Evolutionary conservation across 2,888 invertebrate species (phyloP).

Genomic region (Synergus itoensis): DNA sequence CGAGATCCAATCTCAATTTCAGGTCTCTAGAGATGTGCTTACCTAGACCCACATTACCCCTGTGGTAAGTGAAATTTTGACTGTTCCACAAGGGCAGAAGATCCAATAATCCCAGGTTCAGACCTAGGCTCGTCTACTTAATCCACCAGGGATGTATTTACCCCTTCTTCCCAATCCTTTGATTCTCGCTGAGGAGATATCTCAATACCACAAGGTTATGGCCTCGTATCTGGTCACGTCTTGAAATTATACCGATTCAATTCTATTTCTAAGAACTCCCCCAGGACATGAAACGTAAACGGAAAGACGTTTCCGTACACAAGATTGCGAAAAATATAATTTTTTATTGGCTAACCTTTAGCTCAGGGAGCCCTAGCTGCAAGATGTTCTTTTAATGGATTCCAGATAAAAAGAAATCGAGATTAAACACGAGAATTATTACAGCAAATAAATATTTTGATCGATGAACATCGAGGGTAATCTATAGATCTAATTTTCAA

Average conservation of each 20-base stretch:
- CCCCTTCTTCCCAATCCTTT: slow-evolving; percentile 42
- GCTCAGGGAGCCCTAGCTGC: neutral
- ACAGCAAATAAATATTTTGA: neutral
- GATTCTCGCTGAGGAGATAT: slow-evolving; percentile 4
- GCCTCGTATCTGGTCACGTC: slow-evolving; percentile 50
- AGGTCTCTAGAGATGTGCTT: slow-evolving; percentile 15
- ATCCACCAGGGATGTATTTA: slow-evolving; percentile 55
- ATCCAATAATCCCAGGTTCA: slow-evolving; percentile 61
- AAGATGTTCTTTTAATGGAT: slow-evolving; percentile 1
- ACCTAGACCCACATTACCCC: slow-evolving; percentile 22
- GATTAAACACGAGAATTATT: neutral
- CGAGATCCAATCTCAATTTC: slow-evolving; percentile 38
- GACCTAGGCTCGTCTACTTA: slow-evolving; percentile 50
- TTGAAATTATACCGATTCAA: slow-evolving; percentile 65
- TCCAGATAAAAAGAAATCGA: too few relatives aligned
- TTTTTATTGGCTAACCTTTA: slow-evolving; percentile 9
- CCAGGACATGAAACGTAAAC: neutral
- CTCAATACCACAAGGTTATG: slow-evolving; percentile 22
- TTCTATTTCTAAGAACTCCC: slow-evolving; percentile 65
- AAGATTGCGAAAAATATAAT: neutral
- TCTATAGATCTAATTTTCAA: too few relatives aligned
- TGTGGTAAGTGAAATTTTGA: slow-evolving; percentile 66
- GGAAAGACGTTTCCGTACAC: slow-evolving; percentile 8
- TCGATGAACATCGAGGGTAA: neutral
- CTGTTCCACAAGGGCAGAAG: slow-evolving; percentile 60